Base-by-base conservation (phyloP, 2,113 vertebrate species). In the Stigmatopora nigra region DNA sequence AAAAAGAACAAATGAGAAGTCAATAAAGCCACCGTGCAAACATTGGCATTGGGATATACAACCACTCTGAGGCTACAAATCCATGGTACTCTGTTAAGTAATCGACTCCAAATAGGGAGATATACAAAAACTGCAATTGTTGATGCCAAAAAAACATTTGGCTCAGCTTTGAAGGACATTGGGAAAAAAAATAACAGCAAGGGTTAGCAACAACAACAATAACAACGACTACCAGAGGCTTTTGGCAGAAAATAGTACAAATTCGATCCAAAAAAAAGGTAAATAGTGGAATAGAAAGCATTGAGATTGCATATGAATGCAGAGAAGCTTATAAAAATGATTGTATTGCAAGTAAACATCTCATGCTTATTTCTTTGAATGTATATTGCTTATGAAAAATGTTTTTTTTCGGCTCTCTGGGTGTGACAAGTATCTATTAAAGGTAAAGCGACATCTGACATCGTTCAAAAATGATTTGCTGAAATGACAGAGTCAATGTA, bases 391-490 rank as follows among this genome's bases (percentile, higher is more conserved):
- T 76, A 67, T 69, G 74, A 78, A 86, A 70, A 68, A 69, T 41
- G 52, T 16, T 22, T 72, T 41, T 59, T 65, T 70, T 72, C 22
- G 12, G 12, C 5, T 71, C 67, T 60, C 57, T 20, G 65, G 82
- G 65, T 74, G 78, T 73, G 79, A 80, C 71, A 71, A 82, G 74
- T 56, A 64, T 31, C 63, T 53, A 73, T 82, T 78, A 74, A 81
- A 75, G 62, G 64, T 0, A 38, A 13, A 0, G 38, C 38, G n/a
- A 57, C 63, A 68, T 53, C 31, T 72, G 72, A 82, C 78, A 70
- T 72, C 62, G 71, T 83, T 80, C 70, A 59, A 74, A 75, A 22
- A 31, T 68, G 64, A 71, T 16, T 64, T 64, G 64, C 49, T 73
- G 57, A 65, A 61, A 74, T 55, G 60, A 72, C 49, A 14, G 64